Evolutionary conservation across 1,140 invertebrate species (phyloP).

Genomic region (Zaprionus gabonicus): DNA sequence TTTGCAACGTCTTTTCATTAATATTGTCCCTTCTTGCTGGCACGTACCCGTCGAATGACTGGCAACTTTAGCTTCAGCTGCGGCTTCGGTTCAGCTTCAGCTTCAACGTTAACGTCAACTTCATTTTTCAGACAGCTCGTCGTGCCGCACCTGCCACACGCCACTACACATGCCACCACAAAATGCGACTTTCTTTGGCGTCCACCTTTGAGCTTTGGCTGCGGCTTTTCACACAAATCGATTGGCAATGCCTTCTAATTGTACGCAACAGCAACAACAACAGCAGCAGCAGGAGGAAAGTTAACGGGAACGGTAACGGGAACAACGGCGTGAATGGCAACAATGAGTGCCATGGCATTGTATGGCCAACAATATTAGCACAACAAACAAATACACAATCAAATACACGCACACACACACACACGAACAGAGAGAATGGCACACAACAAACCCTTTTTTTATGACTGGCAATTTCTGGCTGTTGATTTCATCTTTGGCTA

Average conservation of each 20-base stretch:
- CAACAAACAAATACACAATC: constrained; percentile 47
- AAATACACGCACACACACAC: constrained; percentile 21
- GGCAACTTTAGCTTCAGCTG: constrained; percentile 71
- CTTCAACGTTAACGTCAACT: constrained; percentile 62
- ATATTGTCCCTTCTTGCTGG: constrained; percentile 44
- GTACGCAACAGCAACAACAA: constrained; percentile 63
- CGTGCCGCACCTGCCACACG: constrained; percentile 60
- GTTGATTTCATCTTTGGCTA: constrained; percentile 81
- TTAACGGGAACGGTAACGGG: constrained; percentile 35
- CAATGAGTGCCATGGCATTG: constrained; percentile 51
- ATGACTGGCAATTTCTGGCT: constrained; percentile 81
- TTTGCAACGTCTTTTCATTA: constrained; percentile 55
- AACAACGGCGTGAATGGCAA: constrained; percentile 8
- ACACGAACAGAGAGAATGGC: constrained; percentile 29
- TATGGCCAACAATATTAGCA: constrained; percentile 61
- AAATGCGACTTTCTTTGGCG: constrained; percentile 41
- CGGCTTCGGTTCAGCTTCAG: constrained; percentile 20
- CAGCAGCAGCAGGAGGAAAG: constrained; percentile 29
- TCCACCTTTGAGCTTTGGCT: constrained; percentile 72
- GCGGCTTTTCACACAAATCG: constrained; percentile 81
- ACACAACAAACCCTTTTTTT: constrained; percentile 73
- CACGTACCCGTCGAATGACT: constrained; percentile 59
- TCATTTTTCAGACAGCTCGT: constrained; percentile 76
- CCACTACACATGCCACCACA: constrained; percentile 19
- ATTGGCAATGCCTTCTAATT: constrained; percentile 82